phyloP scores from a whole-genome alignment of 2,797 vertebrate genomes.

The Syndactyla subalaris region DNA sequence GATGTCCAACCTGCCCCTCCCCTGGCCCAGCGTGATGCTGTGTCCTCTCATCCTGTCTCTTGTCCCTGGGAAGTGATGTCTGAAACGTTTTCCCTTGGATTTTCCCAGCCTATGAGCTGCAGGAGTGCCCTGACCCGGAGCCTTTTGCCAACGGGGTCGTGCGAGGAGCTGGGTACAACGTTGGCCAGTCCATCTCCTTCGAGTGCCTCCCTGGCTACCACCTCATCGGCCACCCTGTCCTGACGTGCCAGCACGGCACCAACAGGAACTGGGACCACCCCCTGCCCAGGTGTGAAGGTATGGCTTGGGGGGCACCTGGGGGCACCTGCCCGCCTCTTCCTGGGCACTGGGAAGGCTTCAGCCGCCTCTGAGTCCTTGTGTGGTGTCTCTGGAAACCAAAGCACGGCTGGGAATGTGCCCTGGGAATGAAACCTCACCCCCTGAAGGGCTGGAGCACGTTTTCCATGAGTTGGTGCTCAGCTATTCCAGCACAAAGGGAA shows the following conservation, averaged over 20 bases:
- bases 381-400: background rate
- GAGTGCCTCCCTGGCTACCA: slow-evolving; percentile 95
- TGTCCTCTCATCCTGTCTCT: rapidly evolving
- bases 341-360: background rate
- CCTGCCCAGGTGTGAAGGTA: slow-evolving; percentile 96
- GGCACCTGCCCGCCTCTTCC: background rate
- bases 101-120: slow-evolving; percentile 86
- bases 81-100: rapidly evolving
- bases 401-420: rapidly evolving
- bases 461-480: background rate
- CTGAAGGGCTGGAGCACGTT: background rate
- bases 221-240: slow-evolving; percentile 89
- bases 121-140: slow-evolving; percentile 95
- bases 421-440: background rate
- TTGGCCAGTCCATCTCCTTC: slow-evolving; percentile 97
- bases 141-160: slow-evolving; percentile 93
- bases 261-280: slow-evolving; percentile 97
- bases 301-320: background rate
- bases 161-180: slow-evolving; percentile 93
- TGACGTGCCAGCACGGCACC: slow-evolving; percentile 95
- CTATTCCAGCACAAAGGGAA: background rate
- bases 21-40: rapidly evolving
- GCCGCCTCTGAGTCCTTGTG: background rate
- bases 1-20: background rate
- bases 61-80: background rate